Evolutionary conservation across 2,797 vertebrate genomes (phyloP).

Genomic region (Mycteria americana): DNA sequence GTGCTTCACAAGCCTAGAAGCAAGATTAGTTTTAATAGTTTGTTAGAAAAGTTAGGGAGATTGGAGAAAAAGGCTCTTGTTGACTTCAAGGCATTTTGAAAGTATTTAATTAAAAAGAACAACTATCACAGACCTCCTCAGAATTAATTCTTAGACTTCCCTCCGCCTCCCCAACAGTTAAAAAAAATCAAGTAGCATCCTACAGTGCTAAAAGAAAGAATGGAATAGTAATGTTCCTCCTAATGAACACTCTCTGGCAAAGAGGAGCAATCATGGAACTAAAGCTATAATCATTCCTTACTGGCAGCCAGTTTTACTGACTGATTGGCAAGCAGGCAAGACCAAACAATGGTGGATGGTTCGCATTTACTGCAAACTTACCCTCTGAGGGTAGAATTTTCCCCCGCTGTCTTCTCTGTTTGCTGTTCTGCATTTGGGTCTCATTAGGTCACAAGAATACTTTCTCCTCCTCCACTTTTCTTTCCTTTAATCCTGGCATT

Average conservation of each 20-base stretch:
- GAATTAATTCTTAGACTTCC: conserved; percentile 29
- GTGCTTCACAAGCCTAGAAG: conserved; percentile 64
- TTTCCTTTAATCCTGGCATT: neutral
- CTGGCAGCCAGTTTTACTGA: conserved; percentile 22
- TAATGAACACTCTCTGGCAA: conserved; percentile 51
- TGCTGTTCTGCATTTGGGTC: conserved; percentile 16
- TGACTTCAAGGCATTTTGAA: conserved; percentile 57
- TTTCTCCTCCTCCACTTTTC: neutral
- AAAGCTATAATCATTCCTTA: conserved; percentile 63
- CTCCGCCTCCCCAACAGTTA: neutral
- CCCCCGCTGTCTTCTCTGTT: neutral
- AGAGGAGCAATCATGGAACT: conserved; percentile 47
- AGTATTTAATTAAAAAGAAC: conserved; percentile 60
- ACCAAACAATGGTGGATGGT: conserved; percentile 39
- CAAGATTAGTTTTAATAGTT: conserved; percentile 67
- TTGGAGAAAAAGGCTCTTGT: conserved; percentile 43
- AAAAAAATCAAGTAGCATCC: conserved; percentile 17
- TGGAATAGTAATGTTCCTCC: conserved; percentile 47
- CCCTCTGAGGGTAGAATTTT: neutral
- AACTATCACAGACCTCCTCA: conserved; percentile 21
- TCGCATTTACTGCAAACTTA: conserved; percentile 38
- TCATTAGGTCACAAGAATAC: neutral
- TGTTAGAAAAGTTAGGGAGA: conserved; percentile 53
- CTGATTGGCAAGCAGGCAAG: conserved; percentile 39
- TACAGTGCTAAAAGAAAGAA: conserved; percentile 49